phyloP scores from a whole-genome alignment of 1,140 invertebrate genomes.

The Colletes latitarsis region DNA sequence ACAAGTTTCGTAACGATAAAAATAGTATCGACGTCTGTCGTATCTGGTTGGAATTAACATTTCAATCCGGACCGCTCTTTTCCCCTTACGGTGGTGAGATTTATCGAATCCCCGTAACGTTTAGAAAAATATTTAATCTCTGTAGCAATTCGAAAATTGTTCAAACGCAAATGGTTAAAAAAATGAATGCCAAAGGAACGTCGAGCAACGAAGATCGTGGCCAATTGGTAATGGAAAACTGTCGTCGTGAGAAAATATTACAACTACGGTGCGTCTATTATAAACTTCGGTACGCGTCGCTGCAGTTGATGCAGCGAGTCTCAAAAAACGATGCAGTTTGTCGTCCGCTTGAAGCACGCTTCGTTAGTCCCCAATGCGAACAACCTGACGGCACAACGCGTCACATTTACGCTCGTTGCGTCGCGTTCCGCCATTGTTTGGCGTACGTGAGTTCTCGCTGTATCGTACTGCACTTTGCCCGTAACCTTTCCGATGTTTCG shows the following conservation, averaged over 20 bases:
- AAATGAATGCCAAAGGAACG: too few species aligned
- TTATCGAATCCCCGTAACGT: too few species aligned
- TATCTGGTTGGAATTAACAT: neutral
- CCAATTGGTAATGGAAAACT: too few species aligned
- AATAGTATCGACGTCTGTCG: neutral
- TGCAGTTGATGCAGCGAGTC: neutral
- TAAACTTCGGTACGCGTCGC: neutral
- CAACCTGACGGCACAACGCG: neutral
- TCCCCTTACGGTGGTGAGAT: too few species aligned
- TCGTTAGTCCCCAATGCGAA: slow-evolving; percentile 16
- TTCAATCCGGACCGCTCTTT: neutral
- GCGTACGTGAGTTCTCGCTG: neutral
- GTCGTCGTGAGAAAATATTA: too few species aligned
- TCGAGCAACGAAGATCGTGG: too few species aligned
- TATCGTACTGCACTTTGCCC: neutral
- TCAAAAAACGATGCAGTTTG: neutral
- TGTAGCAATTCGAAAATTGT: too few species aligned
- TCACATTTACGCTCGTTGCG: neutral
- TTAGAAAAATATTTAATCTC: too few species aligned
- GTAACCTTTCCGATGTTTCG: neutral
- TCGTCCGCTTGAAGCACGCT: neutral
- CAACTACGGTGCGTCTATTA: too few species aligned
- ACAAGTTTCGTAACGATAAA: neutral
- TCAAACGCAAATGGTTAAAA: too few species aligned
- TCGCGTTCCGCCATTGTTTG: slow-evolving; percentile 17